Percentiles rank a stretch among this genome's conserved stretches.
Evolutionary conservation across 2,797 vertebrate species (phyloP).

Genomic region (Periparus ater): DNA sequence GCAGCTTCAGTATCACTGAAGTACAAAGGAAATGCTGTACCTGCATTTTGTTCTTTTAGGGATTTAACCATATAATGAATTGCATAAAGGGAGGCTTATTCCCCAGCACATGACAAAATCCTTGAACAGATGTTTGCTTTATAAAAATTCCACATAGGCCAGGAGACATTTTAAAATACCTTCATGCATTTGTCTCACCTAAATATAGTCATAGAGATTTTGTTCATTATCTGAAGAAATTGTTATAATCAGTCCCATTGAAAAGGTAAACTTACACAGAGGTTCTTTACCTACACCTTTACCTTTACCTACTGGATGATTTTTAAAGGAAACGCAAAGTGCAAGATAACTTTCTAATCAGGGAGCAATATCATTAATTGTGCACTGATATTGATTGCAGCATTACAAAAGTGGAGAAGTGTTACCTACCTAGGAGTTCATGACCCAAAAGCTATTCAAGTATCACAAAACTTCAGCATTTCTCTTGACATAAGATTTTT

Average conservation of each 20-base stretch:
- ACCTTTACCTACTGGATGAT: neutral
- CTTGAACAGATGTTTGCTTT: neutral
- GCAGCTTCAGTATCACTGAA: neutral
- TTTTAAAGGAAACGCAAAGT: neutral
- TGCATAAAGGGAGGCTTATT: neutral
- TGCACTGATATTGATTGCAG: neutral
- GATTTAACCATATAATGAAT: neutral
- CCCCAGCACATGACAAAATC: neutral
- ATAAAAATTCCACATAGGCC: neutral
- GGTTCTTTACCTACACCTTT: neutral
- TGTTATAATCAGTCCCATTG: neutral
- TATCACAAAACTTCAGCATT: neutral
- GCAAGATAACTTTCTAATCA: neutral
- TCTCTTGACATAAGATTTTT: neutral
- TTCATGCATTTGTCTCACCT: neutral
- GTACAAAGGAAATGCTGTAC: neutral
- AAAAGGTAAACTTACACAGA: neutral
- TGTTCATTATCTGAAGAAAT: neutral
- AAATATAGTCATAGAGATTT: neutral
- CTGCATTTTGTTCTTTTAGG: constrained; percentile 6
- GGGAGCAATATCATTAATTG: neutral
- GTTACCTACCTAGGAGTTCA: neutral
- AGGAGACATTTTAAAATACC: neutral
- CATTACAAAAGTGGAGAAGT: neutral
- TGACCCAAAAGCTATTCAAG: neutral